Evolutionary conservation across 2,113 vertebrate genomes (phyloP).

Genomic region (Nothobranchius kuhntae): DNA sequence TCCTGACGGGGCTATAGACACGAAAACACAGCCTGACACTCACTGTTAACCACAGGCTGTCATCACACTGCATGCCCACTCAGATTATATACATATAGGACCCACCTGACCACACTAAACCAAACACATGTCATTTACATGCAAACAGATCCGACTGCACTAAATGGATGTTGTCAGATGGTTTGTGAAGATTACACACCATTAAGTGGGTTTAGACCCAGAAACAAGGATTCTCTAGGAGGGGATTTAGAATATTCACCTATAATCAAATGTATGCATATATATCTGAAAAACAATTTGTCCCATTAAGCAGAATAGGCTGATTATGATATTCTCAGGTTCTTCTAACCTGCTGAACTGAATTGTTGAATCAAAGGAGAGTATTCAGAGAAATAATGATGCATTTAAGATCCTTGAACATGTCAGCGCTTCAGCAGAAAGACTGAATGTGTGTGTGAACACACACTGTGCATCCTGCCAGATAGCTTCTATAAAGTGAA

Average conservation of each 20-base stretch:
- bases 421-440: not conserved
- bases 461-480: not conserved
- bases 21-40: slow-evolving; percentile 13
- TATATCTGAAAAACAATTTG: too few relatives aligned
- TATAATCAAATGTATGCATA: too few relatives aligned
- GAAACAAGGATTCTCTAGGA: not conserved
- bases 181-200: not conserved
- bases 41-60: slow-evolving; percentile 27
- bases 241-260: not conserved
- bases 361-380: too few relatives aligned
- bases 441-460: not conserved
- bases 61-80: slow-evolving; percentile 43
- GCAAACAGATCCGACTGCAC: slow-evolving; percentile 16
- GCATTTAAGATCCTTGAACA: not conserved
- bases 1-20: not conserved
- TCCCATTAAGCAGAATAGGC: too few relatives aligned
- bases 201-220: not conserved
- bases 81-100: slow-evolving; percentile 40
- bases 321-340: too few relatives aligned
- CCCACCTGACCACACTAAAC: slow-evolving; percentile 20
- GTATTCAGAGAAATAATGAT: not conserved
- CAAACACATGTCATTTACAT: slow-evolving; percentile 13
- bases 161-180: slow-evolving; percentile 1
- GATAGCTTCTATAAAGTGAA: not conserved
- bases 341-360: too few relatives aligned